Evolutionary conservation across 2,888 invertebrate genomes (phyloP).

Genomic region (Odontomyia ornata): DNA sequence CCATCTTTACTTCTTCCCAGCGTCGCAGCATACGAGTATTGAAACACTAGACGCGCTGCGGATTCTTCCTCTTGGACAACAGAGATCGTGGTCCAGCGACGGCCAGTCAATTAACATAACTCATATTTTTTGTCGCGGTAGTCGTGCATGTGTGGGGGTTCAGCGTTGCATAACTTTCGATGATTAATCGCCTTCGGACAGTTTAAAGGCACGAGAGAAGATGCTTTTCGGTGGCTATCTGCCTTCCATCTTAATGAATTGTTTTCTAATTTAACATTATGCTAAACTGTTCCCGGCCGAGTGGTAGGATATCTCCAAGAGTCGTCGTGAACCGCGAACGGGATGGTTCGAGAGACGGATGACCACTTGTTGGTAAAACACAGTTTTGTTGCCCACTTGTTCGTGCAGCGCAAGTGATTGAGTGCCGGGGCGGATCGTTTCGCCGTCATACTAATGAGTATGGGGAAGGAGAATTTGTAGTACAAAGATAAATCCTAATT

Average conservation of each 20-base stretch:
- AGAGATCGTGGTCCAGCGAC: neutral
- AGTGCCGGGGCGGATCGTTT: slow-evolving; percentile 36
- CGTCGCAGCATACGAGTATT: slow-evolving; percentile 4
- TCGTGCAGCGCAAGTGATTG: slow-evolving; percentile 24
- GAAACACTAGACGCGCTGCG: slow-evolving; percentile 1
- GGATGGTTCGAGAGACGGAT: neutral
- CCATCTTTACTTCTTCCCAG: slow-evolving; percentile 24
- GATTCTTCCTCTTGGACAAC: neutral
- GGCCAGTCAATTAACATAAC: slow-evolving; percentile 43
- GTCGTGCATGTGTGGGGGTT: slow-evolving; percentile 37
- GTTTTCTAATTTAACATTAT: slow-evolving; percentile 45
- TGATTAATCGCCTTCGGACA: slow-evolving; percentile 40
- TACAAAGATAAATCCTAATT: slow-evolving; percentile 36
- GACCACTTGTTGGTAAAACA: slow-evolving; percentile 19
- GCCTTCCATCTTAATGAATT: slow-evolving; percentile 44
- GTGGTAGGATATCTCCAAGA: neutral
- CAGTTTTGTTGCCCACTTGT: slow-evolving; percentile 26
- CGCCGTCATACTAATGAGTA: slow-evolving; percentile 40
- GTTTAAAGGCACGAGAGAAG: slow-evolving; percentile 39
- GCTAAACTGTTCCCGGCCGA: slow-evolving; percentile 33
- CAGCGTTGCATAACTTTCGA: slow-evolving; percentile 39
- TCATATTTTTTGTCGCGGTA: slow-evolving; percentile 41
- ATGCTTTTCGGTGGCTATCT: slow-evolving; percentile 43
- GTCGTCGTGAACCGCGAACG: neutral
- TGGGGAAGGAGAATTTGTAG: slow-evolving; percentile 28